Percentiles rank a stretch among this genome's conserved stretches.
Conservation (phyloP, 1,140 invertebrate genomes). For the Phthorimaea operculella region DNA sequence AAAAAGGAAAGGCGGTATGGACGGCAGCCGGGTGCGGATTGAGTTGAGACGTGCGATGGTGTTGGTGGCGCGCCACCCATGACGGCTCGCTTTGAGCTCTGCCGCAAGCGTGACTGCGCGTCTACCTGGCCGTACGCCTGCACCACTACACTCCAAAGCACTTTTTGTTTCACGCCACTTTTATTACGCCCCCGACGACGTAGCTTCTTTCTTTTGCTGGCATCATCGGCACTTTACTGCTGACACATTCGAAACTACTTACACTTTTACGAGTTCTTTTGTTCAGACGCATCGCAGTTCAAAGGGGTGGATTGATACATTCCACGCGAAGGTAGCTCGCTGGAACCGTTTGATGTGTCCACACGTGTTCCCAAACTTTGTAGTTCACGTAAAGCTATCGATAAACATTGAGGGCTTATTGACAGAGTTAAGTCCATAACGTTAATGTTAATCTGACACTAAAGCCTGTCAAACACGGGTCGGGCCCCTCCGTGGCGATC, state of each 20-base stretch:
- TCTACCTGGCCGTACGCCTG: conserved; percentile 43
- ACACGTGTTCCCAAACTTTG: conserved; percentile 30
- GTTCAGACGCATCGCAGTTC: conserved; percentile 42
- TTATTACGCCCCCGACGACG: conserved; percentile 57
- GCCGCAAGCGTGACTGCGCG: conserved; percentile 68
- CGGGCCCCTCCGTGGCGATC: conserved; percentile 56
- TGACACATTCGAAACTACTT: conserved; percentile 61
- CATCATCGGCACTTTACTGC: conserved; percentile 43
- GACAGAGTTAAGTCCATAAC: conserved; percentile 54
- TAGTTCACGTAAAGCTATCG: conserved; percentile 15
- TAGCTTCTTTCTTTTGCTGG: conserved; percentile 36
- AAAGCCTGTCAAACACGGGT: conserved; percentile 63
- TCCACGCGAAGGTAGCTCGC: conserved; percentile 25
- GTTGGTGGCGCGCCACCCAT: conserved; percentile 73
- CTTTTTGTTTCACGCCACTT: conserved; percentile 61
- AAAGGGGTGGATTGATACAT: conserved; percentile 59
- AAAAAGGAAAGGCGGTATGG: conserved; percentile 66
- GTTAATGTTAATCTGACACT: conserved; percentile 64
- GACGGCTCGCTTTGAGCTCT: conserved; percentile 74
- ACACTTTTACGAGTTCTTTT: conserved; percentile 58
- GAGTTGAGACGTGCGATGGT: conserved; percentile 63
- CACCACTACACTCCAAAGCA: conserved; percentile 27
- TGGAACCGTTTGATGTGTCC: conserved; percentile 53
- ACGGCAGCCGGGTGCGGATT: conserved; percentile 54
- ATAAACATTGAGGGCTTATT: conserved; percentile 34